These are phyloP conservation scores for Cryptotermes secundus DNA, from an alignment of 1,140 invertebrate genomes.

Conservation along the genomic window DNA sequence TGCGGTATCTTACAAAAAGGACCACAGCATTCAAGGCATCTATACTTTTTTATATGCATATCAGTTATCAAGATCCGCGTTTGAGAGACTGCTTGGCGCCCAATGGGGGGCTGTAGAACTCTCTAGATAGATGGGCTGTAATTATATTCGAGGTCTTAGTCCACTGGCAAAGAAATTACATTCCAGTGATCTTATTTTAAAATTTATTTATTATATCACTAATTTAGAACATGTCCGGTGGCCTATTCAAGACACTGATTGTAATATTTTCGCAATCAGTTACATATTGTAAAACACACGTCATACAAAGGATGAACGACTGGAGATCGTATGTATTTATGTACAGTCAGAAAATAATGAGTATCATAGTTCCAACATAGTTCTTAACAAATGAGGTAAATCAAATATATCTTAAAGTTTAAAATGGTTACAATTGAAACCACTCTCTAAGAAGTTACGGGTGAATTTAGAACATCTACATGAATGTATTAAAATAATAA, in stretches of 20 bases:
- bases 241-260: background rate
- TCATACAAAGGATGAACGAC: too few species aligned
- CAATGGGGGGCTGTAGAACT: background rate
- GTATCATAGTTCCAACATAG: too few species aligned
- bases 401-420: too few species aligned
- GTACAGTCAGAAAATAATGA: too few species aligned
- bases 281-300: background rate
- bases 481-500: too few species aligned
- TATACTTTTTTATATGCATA: background rate
- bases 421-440: too few species aligned
- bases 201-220: background rate
- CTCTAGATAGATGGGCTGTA: background rate
- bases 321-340: too few species aligned
- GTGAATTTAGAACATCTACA: too few species aligned
- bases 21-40: background rate
- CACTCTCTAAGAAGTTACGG: too few species aligned
- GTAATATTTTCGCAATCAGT: background rate
- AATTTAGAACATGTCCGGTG: background rate
- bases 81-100: conserved; percentile 13
- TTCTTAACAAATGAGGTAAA: too few species aligned
- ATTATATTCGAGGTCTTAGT: background rate
- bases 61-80: background rate
- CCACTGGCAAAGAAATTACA: background rate
- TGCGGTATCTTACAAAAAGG: background rate
- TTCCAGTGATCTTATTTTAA: background rate